These are phyloP conservation scores for Oxyscelio sp. DNA, from an alignment of 2,888 invertebrate species.

Conservation along the genomic window DNA sequence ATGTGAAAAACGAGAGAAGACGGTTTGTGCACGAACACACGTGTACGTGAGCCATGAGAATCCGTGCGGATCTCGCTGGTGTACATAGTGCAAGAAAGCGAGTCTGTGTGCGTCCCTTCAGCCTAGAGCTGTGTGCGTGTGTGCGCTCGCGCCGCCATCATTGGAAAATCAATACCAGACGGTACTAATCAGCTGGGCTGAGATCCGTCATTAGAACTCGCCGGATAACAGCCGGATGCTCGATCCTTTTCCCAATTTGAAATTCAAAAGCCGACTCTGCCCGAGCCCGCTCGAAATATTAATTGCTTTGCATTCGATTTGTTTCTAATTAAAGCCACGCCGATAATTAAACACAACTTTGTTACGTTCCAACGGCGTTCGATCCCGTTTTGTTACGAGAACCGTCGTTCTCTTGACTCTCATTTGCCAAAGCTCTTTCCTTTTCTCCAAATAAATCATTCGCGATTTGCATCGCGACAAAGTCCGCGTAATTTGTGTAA, in stretches of 20 bases:
- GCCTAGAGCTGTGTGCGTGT: constrained; percentile 69
- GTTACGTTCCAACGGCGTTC: no score
- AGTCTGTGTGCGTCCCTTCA: constrained; percentile 73
- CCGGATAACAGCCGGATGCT: constrained; percentile 73
- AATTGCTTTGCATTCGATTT: no score
- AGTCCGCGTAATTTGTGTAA: no score
- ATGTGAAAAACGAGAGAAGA: constrained; percentile 29
- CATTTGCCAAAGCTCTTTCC: no score
- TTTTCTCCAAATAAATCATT: no score
- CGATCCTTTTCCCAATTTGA: constrained; percentile 12
- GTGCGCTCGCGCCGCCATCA: constrained; percentile 81
- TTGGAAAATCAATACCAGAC: constrained; percentile 88
- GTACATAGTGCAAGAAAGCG: constrained; percentile 70
- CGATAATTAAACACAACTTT: no score
- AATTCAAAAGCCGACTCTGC: constrained; percentile 5
- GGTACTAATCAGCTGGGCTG: constrained; percentile 86
- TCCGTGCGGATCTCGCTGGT: constrained; percentile 39
- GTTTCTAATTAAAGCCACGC: no score
- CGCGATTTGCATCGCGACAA: no score
- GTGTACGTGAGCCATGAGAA: constrained; percentile 58
- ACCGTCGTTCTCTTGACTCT: no score
- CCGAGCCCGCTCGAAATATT: no score
- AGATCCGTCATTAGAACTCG: constrained; percentile 84
- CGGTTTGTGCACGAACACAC: constrained; percentile 36
- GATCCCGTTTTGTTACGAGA: no score